Percentiles rank a stretch among this genome's conserved stretches.
phyloP scores from a whole-genome alignment of 1,140 invertebrate genomes.

The Lepidotrigona ventralis region DNA sequence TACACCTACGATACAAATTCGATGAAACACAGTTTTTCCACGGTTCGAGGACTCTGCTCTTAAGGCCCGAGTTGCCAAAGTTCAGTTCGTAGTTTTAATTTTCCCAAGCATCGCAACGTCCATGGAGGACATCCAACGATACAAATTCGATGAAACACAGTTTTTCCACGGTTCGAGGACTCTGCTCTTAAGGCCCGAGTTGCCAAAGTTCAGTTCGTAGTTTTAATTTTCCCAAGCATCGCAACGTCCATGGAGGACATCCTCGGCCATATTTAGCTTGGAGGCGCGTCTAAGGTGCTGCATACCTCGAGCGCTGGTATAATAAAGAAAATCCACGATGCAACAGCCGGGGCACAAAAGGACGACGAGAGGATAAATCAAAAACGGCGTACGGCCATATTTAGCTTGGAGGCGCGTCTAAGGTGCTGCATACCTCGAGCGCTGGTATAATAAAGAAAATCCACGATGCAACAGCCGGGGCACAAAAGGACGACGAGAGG shows the following conservation, averaged over 20 bases:
- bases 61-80: background rate
- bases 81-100: background rate
- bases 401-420: background rate
- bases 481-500: slow-evolving; percentile 65
- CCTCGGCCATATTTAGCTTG: background rate
- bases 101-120: background rate
- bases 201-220: background rate
- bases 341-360: slow-evolving; percentile 64
- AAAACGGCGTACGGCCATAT: slow-evolving; percentile 57
- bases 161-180: background rate
- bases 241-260: background rate
- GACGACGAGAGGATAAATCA: slow-evolving; percentile 67
- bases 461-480: slow-evolving; percentile 49
- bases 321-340: slow-evolving; percentile 52
- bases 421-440: background rate
- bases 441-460: slow-evolving; percentile 44
- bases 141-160: background rate
- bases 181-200: background rate
- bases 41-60: background rate
- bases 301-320: background rate
- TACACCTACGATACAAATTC: too few species aligned
- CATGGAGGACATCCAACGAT: background rate
- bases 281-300: background rate
- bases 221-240: background rate
- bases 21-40: background rate